phyloP scores from a whole-genome alignment of 2,113 vertebrate species.

The Acrocephalus kingi region DNA sequence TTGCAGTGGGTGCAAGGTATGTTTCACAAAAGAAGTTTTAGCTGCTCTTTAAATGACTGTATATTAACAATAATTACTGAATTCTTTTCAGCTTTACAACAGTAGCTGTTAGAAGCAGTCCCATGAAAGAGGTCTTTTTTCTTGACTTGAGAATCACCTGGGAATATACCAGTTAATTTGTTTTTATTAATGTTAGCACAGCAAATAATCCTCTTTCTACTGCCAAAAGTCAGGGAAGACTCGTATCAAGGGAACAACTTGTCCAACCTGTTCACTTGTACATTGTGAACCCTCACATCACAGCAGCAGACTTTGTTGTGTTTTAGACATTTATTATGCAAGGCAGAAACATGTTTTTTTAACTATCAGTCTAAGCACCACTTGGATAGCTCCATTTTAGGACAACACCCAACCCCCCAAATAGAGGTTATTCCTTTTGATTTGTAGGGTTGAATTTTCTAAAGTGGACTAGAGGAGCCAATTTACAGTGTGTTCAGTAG shows the following conservation, averaged over 20 bases:
- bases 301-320: background rate
- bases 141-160: background rate
- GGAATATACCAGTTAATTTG: background rate
- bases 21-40: background rate
- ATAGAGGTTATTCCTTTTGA: background rate
- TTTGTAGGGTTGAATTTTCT: background rate
- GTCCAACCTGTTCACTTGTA: background rate
- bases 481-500: background rate
- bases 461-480: background rate
- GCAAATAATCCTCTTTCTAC: background rate
- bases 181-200: background rate
- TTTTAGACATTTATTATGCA: background rate
- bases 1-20: background rate
- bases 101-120: background rate
- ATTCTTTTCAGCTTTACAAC: background rate
- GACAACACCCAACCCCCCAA: background rate
- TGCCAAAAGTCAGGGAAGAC: background rate
- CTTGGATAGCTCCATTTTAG: background rate
- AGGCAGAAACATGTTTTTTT: background rate
- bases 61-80: background rate
- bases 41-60: background rate
- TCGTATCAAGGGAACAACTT: background rate
- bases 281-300: background rate
- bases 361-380: background rate
- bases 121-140: background rate